phyloP scores from a whole-genome alignment of 1,140 invertebrate species.

The Zaprionus nigranus region DNA sequence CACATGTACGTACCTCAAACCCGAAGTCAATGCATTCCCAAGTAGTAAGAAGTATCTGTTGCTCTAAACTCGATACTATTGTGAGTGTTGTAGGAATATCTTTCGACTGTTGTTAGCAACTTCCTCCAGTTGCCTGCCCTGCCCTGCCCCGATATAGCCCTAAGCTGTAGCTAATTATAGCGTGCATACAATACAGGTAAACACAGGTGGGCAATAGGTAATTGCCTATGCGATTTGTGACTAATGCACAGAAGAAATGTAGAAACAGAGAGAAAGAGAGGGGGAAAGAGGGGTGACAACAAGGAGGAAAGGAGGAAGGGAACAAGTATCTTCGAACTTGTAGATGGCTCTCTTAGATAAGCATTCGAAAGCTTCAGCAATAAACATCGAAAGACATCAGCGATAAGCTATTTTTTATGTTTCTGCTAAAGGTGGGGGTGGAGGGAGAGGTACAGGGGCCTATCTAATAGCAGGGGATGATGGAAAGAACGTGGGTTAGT shows the following conservation, averaged over 20 bases:
- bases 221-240: background rate
- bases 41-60: background rate
- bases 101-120: background rate
- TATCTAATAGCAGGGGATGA: background rate
- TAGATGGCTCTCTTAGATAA: constrained; percentile 7
- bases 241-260: constrained; percentile 7
- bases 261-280: background rate
- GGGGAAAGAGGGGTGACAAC: background rate
- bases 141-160: too few relatives aligned
- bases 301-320: too few relatives aligned
- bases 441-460: background rate
- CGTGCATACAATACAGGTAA: background rate
- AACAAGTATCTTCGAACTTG: background rate
- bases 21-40: too few relatives aligned
- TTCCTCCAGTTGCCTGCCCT: too few relatives aligned
- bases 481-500: background rate
- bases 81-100: background rate
- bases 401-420: background rate
- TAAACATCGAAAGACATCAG: background rate
- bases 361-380: background rate
- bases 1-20: too few relatives aligned
- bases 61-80: background rate
- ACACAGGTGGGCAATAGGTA: constrained; percentile 1
- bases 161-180: constrained; percentile 2
- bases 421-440: background rate